Evolutionary conservation across 1,140 invertebrate genomes (phyloP).

Genomic region (Zaprionus vittiger): DNA sequence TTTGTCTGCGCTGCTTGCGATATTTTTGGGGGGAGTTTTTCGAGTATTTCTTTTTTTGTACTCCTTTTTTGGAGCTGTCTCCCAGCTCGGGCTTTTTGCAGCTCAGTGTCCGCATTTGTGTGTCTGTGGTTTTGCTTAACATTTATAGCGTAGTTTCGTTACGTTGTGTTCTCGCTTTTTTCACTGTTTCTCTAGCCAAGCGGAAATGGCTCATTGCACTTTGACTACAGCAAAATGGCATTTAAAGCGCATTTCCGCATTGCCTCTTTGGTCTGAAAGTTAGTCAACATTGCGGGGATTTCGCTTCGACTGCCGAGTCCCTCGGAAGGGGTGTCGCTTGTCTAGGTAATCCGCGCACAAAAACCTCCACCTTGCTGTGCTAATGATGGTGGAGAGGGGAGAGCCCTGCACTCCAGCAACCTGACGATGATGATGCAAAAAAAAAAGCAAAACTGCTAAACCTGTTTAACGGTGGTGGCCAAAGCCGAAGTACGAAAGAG

Average conservation of each 20-base stretch:
- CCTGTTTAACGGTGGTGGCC: conserved; percentile 73
- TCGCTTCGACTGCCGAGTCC: conserved; percentile 43
- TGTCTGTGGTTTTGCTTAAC: conserved; percentile 80
- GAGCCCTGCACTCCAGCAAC: conserved; percentile 34
- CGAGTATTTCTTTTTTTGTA: conserved; percentile 22
- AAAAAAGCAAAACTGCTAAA: conserved; percentile 42
- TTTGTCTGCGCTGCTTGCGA: conserved; percentile 61
- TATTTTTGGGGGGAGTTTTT: conserved; percentile 10
- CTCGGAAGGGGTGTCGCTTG: conserved; percentile 39
- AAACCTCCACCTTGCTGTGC: conserved; percentile 58
- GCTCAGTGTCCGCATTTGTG: conserved; percentile 47
- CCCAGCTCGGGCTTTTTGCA: conserved; percentile 1
- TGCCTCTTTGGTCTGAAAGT: conserved; percentile 23
- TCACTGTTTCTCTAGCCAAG: neutral
- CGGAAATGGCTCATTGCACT: conserved; percentile 82
- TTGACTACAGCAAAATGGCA: conserved; percentile 78
- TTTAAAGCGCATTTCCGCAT: conserved; percentile 77
- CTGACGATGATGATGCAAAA: conserved; percentile 71
- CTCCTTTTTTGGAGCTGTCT: conserved; percentile 20
- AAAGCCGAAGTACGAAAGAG: conserved; percentile 10
- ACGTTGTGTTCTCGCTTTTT: neutral
- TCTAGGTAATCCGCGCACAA: conserved; percentile 10
- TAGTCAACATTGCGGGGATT: conserved; percentile 41
- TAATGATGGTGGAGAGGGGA: conserved; percentile 56
- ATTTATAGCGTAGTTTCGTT: conserved; percentile 66